Evolutionary conservation across 2,797 vertebrate species (phyloP), one percentile per base, ranked within the genome.

Genomic region (Danio choprae): DNA sequence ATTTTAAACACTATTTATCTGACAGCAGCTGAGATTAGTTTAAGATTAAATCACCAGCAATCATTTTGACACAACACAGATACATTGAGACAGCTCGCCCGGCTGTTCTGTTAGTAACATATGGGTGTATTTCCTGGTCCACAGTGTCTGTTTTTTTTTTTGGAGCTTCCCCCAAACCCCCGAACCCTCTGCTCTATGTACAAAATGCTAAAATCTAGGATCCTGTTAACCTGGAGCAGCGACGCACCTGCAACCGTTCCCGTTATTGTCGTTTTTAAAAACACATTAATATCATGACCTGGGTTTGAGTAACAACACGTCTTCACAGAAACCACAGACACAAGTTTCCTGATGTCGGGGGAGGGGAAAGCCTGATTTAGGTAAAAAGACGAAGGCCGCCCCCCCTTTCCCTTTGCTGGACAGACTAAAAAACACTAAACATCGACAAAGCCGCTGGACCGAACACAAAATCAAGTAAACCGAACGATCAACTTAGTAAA

Each of bases 1-100:
- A 96, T 96, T 96, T 97, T 96, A 96, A 97, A 98, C 96, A 98
- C 96, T 95, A 98, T 97, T 95, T 94, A 97, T 96, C 95, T 93
- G 95, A 98, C 97, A 98, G 97, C 96, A 98, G 97, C 96, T 97
- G 97, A 96, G 96, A 97, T 97, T 96, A 95, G 96, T 94, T 96
- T 96, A 96, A 95, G 94, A 96, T 97, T 96, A 97, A 98, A 98
- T 97, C 96, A 97, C 96, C 97, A 98, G 96, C 96, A 96, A 95
- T 96, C 94, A 96, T 97, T 96, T 95, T 95, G 95, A 98, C 96
- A 98, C 95, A 97, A 98, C 96, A 98, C 96, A 96, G 96, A 97
- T 96, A 98, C 96, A 97, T 94, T 96, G 94, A 97, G 95, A 95
- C 96, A 97, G 96, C 96, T 94, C 91, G 86, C 95, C 91, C 91